phyloP scores from a whole-genome alignment of 2,113 vertebrate species.

The Corvus moneduloides region DNA sequence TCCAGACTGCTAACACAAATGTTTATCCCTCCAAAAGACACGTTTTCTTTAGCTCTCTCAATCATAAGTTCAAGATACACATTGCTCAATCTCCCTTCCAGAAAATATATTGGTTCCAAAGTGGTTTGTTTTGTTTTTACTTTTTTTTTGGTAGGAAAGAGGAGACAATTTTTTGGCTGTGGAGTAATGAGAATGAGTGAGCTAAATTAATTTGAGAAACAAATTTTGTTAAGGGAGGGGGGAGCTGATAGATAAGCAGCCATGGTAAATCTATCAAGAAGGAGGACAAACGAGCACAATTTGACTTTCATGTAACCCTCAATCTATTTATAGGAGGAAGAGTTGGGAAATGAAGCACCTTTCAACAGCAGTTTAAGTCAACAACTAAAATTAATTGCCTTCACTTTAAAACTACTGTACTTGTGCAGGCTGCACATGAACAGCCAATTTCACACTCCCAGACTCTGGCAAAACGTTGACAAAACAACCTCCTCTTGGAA shows the following conservation, averaged over 20 bases:
- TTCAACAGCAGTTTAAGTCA: slow-evolving; percentile 79
- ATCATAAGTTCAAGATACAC: neutral
- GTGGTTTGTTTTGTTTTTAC: neutral
- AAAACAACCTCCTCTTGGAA: slow-evolving; percentile 12
- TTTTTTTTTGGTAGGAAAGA: neutral
- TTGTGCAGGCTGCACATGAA: slow-evolving; percentile 45
- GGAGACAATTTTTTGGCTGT: slow-evolving; percentile 11
- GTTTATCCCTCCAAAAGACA: neutral
- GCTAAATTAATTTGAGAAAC: slow-evolving; percentile 68
- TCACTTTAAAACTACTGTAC: slow-evolving; percentile 64
- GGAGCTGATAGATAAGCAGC: slow-evolving; percentile 61
- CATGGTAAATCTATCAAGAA: slow-evolving; percentile 60
- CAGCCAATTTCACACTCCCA: slow-evolving; percentile 46
- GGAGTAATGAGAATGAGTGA: neutral
- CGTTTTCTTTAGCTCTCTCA: neutral
- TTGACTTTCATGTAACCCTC: slow-evolving; percentile 75
- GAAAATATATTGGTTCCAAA: slow-evolving; percentile 11
- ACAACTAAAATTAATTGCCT: slow-evolving; percentile 83
- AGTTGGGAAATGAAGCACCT: slow-evolving; percentile 76
- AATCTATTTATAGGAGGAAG: slow-evolving; percentile 72
- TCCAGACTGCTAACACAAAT: neutral
- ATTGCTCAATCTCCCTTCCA: neutral
- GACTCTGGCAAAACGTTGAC: slow-evolving; percentile 33
- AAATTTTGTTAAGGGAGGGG: slow-evolving; percentile 32
- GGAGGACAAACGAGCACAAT: slow-evolving; percentile 64